These are phyloP conservation scores for Germaria angustata DNA, from an alignment of 2,888 invertebrate species.

Conservation along the genomic window DNA sequence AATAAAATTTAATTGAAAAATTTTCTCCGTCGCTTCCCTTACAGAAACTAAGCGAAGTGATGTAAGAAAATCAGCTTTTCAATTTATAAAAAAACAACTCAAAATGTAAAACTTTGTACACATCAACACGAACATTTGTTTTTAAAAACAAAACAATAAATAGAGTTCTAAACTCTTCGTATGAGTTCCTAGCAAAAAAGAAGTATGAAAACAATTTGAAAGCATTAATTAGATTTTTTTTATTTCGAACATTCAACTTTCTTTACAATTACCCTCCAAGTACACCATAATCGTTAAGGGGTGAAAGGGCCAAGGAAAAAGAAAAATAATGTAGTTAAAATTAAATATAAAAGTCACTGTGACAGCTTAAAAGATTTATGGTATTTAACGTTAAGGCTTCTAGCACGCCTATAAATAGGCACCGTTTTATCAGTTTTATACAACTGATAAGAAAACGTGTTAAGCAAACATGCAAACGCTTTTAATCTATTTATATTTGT, in stretches of 20 bases:
- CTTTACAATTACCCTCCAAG: background rate
- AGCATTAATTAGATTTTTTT: background rate
- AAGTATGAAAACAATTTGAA: background rate
- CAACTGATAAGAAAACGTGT: constrained; percentile 20
- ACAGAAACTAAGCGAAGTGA: too few relatives aligned
- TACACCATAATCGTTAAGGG: too few relatives aligned
- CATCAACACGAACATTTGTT: background rate
- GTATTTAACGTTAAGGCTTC: constrained; percentile 48
- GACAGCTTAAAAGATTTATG: constrained; percentile 64
- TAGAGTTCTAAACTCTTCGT: background rate
- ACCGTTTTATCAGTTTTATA: constrained; percentile 42
- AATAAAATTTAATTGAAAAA: too few relatives aligned
- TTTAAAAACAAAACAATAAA: background rate
- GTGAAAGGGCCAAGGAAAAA: background rate
- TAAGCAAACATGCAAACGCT: constrained; percentile 32
- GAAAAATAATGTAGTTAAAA: background rate
- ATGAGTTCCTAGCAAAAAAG: background rate
- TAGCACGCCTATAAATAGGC: constrained; percentile 58
- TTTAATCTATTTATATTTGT: background rate
- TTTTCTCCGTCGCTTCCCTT: too few relatives aligned
- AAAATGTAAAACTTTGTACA: too few relatives aligned
- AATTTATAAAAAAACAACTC: too few relatives aligned
- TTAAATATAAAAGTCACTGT: constrained; percentile 45
- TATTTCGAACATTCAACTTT: background rate
- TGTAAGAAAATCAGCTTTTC: too few relatives aligned